A percentile compares a stretch with the other conserved stretches of the same genome.
phyloP scores from a whole-genome alignment of 1,140 invertebrate genomes.

The Drosophila sechellia region DNA sequence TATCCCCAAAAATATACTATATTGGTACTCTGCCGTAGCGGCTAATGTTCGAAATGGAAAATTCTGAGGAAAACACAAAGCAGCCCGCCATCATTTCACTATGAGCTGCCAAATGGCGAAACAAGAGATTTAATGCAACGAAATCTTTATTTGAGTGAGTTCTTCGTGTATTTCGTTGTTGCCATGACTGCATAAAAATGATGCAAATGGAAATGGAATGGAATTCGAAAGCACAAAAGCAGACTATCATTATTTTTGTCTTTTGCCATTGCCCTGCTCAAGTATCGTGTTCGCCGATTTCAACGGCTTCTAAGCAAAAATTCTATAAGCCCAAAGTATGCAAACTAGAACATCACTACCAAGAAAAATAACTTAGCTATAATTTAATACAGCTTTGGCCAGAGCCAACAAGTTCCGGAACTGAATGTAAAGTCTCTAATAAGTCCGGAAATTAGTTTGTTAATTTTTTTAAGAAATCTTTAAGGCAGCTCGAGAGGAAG shows the following conservation, averaged over 20 bases:
- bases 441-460: constrained; percentile 44
- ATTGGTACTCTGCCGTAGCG: not conserved
- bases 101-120: constrained; percentile 5
- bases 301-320: too few relatives aligned
- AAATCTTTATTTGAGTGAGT: constrained; percentile 42
- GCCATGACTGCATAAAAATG: constrained; percentile 27
- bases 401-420: constrained; percentile 6
- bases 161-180: constrained; percentile 5
- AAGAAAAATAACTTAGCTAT: not conserved
- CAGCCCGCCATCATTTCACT: not conserved
- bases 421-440: constrained; percentile 10
- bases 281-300: not conserved
- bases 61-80: constrained; percentile 1
- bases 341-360: too few relatives aligned
- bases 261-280: too few relatives aligned
- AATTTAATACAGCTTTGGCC: constrained; percentile 6
- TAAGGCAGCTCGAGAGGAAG: constrained; percentile 11
- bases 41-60: constrained; percentile 17
- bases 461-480: constrained; percentile 18
- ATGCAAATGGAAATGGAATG: constrained; percentile 6
- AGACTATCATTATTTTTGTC: not conserved
- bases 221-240: not conserved
- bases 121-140: constrained; percentile 37
- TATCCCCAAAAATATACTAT: constrained; percentile 17
- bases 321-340: too few relatives aligned